phyloP scores from a whole-genome alignment of 2,888 invertebrate species.

The Drosophila austrosaltans region DNA sequence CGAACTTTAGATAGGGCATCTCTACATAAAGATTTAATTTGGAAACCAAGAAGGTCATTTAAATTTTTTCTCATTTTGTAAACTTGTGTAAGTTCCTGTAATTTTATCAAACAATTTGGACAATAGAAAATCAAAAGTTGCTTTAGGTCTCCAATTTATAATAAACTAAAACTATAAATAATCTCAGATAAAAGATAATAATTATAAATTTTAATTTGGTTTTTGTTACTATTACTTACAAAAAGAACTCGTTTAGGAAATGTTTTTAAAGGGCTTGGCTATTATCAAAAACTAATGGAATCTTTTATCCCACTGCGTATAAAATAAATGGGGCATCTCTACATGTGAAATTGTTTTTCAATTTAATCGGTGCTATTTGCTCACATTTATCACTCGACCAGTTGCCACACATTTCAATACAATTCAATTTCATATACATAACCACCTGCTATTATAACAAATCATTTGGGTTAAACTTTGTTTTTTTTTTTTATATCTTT shows the following conservation, averaged over 20 bases:
- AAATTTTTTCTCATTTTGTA: not conserved
- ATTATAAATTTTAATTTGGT: conserved; percentile 2
- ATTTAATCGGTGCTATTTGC: not conserved
- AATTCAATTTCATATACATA: not conserved
- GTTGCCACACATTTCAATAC: conserved; percentile 5
- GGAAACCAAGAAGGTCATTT: not conserved
- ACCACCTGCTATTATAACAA: conserved; percentile 6
- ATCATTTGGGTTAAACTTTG: not conserved
- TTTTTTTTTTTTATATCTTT: not conserved
- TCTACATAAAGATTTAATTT: not conserved
- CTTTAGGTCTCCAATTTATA: too few species aligned
- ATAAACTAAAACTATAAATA: not conserved
- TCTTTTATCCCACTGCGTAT: not conserved
- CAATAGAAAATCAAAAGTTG: too few species aligned
- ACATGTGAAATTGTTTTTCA: not conserved
- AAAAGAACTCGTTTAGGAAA: not conserved
- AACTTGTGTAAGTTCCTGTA: not conserved
- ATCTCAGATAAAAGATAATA: not conserved
- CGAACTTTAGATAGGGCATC: not conserved
- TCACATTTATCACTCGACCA: not conserved
- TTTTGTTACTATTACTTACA: not conserved
- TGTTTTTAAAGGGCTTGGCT: not conserved
- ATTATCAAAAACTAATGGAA: not conserved
- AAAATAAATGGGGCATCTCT: not conserved
- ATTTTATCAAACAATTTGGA: not conserved